Percentiles rank a stretch among this genome's conserved stretches.
phyloP scores from a whole-genome alignment of 92 coral and sea anemone genomes.

The Epizoanthus ramosus region DNA sequence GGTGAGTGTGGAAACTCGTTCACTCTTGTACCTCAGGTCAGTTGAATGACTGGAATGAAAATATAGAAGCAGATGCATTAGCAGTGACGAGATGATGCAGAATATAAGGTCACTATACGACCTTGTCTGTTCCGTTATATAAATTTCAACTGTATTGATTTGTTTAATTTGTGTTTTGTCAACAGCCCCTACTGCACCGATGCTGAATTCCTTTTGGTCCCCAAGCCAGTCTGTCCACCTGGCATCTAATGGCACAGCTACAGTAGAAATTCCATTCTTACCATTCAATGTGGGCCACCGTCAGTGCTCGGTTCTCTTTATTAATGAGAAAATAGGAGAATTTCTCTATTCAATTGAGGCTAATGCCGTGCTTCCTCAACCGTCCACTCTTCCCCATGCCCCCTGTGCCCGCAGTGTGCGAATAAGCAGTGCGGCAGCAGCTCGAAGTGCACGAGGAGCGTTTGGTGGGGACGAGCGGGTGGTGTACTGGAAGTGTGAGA shows the following conservation, averaged over 20 bases:
- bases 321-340: slow-evolving; percentile 95
- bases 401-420: slow-evolving; percentile 90
- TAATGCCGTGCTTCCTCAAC: slow-evolving; percentile 85
- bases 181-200: slow-evolving; percentile 61
- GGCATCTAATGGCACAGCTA: slow-evolving; percentile 70
- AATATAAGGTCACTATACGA: too few species aligned
- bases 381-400: slow-evolving; percentile 85
- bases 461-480: slow-evolving; percentile 98
- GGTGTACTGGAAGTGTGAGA: slow-evolving; percentile 96
- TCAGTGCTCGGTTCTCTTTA: slow-evolving; percentile 95
- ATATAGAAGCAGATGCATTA: too few species aligned
- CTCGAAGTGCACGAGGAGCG: slow-evolving; percentile 82
- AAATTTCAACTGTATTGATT: neutral
- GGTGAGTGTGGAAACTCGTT: slow-evolving; percentile 47
- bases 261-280: slow-evolving; percentile 85
- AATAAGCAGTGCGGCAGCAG: slow-evolving; percentile 95
- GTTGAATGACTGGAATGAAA: too few species aligned
- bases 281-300: slow-evolving; percentile 92
- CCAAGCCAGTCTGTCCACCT: slow-evolving; percentile 74
- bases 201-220: slow-evolving; percentile 94
- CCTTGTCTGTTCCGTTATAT: too few species aligned
- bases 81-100: too few species aligned
- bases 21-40: too few species aligned
- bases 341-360: slow-evolving; percentile 96
- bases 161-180: neutral